These are phyloP conservation scores for Periplaneta americana DNA, from an alignment of 1,140 invertebrate genomes.

Conservation along the genomic window DNA sequence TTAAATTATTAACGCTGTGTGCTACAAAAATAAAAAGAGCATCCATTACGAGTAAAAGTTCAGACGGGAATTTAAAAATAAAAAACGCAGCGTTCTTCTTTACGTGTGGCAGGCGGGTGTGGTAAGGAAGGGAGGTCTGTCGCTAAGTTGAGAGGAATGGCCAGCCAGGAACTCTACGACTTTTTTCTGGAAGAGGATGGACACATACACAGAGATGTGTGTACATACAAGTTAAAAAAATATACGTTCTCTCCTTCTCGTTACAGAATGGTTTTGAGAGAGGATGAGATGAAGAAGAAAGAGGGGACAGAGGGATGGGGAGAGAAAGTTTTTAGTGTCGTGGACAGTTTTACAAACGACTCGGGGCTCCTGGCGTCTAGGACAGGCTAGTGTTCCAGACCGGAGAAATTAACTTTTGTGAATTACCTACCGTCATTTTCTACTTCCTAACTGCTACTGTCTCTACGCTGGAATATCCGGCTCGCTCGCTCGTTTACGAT, in stretches of 20 bases:
- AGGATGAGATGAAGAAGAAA: background rate
- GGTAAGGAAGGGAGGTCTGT: background rate
- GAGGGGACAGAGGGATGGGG: background rate
- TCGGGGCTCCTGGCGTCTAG: background rate
- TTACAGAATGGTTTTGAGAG: background rate
- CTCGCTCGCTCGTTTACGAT: background rate
- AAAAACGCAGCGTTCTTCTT: background rate
- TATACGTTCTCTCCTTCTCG: background rate
- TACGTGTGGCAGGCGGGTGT: background rate
- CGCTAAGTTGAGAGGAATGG: too few relatives aligned
- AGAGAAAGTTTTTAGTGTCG: background rate
- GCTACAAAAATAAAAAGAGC: background rate
- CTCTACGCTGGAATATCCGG: too few relatives aligned
- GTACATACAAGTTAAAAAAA: background rate
- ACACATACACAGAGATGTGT: background rate
- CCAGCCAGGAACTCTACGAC: too few relatives aligned
- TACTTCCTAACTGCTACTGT: background rate
- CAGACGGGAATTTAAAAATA: background rate
- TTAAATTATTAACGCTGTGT: background rate
- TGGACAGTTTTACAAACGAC: background rate
- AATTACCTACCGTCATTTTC: background rate
- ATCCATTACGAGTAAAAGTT: background rate
- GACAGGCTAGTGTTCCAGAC: background rate
- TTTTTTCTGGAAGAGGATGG: background rate
- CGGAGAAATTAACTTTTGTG: background rate